Percentiles rank a stretch among this genome's conserved stretches.
Evolutionary conservation across 2,888 invertebrate species (phyloP).

Genomic region (Eupsilia transversa): DNA sequence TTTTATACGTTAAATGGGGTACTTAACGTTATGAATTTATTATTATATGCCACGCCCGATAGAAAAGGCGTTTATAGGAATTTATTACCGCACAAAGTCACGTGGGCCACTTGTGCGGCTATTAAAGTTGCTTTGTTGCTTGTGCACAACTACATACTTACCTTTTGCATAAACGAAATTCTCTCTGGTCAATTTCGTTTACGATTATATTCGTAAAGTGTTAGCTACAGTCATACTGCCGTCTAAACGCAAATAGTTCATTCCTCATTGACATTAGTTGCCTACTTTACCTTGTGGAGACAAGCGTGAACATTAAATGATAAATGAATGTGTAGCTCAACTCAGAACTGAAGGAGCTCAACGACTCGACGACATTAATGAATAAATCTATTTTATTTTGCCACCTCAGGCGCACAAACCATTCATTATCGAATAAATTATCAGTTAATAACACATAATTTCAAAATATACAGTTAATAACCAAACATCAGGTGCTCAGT

Average conservation of each 20-base stretch:
- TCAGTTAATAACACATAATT: not conserved
- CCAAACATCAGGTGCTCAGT: constrained; percentile 14
- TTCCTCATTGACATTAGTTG: not conserved
- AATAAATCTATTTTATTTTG: not conserved
- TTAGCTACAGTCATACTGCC: not conserved
- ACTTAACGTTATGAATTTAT: constrained; percentile 58
- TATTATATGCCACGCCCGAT: constrained; percentile 48
- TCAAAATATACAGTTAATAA: constrained; percentile 19
- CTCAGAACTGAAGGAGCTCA: too few species aligned
- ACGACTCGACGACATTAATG: not conserved
- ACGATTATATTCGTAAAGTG: not conserved
- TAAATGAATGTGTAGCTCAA: too few species aligned
- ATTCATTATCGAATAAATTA: constrained; percentile 5
- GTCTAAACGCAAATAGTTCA: not conserved
- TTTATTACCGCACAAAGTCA: constrained; percentile 28
- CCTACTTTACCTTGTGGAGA: not conserved
- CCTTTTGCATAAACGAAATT: not conserved
- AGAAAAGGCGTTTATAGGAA: constrained; percentile 41
- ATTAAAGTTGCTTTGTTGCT: constrained; percentile 26
- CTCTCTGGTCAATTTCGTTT: not conserved
- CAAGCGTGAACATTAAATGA: not conserved
- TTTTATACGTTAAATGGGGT: constrained; percentile 50
- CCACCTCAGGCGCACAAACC: not conserved
- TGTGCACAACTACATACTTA: not conserved
- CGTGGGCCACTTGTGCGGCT: constrained; percentile 18